Percentiles rank a stretch among this genome's conserved stretches.
Conservation (phyloP, 2,797 vertebrate genomes). For the Myotis pilosus region DNA sequence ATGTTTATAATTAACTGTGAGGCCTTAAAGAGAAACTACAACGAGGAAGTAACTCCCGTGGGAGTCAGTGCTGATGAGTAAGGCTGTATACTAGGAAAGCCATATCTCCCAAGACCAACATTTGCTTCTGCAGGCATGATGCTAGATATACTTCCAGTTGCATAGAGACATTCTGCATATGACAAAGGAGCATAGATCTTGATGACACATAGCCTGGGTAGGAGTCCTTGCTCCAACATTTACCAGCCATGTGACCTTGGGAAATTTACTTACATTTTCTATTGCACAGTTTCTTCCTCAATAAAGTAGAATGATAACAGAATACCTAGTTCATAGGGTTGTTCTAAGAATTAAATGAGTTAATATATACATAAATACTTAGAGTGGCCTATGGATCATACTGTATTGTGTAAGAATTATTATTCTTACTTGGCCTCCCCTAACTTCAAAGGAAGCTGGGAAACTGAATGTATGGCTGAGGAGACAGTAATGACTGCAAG, state of each 20-base stretch:
- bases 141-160: neutral
- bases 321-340: neutral
- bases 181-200: neutral
- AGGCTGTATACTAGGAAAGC: neutral
- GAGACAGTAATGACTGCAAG: neutral
- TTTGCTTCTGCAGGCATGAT: neutral
- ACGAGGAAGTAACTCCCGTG: neutral
- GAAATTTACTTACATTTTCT: neutral
- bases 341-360: neutral
- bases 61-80: neutral
- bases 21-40: neutral
- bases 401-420: neutral
- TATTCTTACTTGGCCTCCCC: neutral
- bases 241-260: neutral
- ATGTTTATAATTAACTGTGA: neutral
- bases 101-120: neutral
- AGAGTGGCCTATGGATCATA: neutral
- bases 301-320: neutral
- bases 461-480: neutral
- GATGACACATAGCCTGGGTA: neutral
- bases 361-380: neutral
- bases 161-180: neutral
- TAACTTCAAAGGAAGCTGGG: neutral
- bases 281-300: neutral
- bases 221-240: neutral